Evolutionary conservation across 2,797 vertebrate genomes (phyloP).

Genomic region (Rhabdophis nuchalis): DNA sequence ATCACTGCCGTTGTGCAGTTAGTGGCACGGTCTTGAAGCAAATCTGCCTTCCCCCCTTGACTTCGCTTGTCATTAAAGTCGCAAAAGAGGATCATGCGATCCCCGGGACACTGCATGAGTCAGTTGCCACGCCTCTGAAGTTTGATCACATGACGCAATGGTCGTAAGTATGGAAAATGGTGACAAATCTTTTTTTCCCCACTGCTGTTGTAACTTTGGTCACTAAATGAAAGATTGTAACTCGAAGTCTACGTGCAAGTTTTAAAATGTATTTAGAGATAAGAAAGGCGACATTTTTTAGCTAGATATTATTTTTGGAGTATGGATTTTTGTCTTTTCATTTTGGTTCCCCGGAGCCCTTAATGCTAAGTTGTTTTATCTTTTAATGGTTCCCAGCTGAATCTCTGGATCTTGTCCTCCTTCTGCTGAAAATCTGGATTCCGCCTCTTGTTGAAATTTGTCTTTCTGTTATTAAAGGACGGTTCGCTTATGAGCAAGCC

Average conservation of each 20-base stretch:
- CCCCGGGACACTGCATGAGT: neutral
- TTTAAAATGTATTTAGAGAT: neutral
- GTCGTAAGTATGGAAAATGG: neutral
- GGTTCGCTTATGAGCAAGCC: neutral
- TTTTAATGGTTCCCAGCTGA: neutral
- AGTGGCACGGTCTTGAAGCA: neutral
- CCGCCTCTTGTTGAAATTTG: neutral
- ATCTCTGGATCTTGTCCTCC: neutral
- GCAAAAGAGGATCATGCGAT: neutral
- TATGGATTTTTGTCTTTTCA: neutral
- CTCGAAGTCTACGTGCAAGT: no score
- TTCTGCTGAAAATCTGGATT: neutral
- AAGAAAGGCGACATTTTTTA: neutral
- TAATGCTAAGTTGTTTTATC: neutral
- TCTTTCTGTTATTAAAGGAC: neutral
- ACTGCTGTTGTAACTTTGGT: neutral
- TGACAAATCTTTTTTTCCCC: neutral
- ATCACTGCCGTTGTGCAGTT: neutral
- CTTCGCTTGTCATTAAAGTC: neutral
- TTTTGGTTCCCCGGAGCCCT: neutral
- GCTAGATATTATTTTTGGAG: neutral
- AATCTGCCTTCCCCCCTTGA: neutral
- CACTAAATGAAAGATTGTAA: neutral
- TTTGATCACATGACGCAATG: neutral
- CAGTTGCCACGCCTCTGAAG: neutral